A percentile compares a stretch with the other conserved stretches of the same genome.
Conservation (phyloP, 2,113 vertebrate genomes). For the Tapirus terrestris region DNA sequence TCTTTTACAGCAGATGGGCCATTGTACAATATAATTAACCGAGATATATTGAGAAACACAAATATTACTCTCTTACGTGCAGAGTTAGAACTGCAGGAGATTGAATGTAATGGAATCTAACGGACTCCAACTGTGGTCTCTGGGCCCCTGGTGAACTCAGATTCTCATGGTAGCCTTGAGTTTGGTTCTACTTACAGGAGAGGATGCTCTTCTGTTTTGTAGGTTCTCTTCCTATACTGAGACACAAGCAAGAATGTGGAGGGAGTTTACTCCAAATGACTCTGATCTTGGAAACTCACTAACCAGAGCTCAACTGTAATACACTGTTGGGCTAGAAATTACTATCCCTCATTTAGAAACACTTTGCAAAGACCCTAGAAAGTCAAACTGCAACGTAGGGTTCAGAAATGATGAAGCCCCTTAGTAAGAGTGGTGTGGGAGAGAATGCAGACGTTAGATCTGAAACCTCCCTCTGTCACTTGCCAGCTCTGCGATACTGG, state of each 20-base stretch:
- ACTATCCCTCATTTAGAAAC: not conserved
- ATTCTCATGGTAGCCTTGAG: not conserved
- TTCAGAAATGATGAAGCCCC: not conserved
- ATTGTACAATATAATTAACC: conserved; percentile 25
- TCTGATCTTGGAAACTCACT: not conserved
- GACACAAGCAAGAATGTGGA: not conserved
- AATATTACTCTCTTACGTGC: not conserved
- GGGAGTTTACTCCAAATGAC: not conserved
- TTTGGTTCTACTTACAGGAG: not conserved
- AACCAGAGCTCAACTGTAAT: not conserved
- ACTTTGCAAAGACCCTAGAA: not conserved
- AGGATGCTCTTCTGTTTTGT: not conserved
- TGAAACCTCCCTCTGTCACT: not conserved
- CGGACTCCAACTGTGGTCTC: not conserved
- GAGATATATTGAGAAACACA: not conserved
- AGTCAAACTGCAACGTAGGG: not conserved
- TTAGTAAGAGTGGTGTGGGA: not conserved
- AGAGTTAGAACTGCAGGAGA: not conserved
- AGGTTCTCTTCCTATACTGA: not conserved
- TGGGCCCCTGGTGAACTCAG: not conserved
- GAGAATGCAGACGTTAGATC: not conserved
- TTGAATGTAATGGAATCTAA: not conserved
- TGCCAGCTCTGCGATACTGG: not conserved
- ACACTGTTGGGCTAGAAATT: not conserved
- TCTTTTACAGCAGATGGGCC: conserved; percentile 38